Conservation (phyloP, 2,888 invertebrate genomes). For the Leptopilina syphax region DNA sequence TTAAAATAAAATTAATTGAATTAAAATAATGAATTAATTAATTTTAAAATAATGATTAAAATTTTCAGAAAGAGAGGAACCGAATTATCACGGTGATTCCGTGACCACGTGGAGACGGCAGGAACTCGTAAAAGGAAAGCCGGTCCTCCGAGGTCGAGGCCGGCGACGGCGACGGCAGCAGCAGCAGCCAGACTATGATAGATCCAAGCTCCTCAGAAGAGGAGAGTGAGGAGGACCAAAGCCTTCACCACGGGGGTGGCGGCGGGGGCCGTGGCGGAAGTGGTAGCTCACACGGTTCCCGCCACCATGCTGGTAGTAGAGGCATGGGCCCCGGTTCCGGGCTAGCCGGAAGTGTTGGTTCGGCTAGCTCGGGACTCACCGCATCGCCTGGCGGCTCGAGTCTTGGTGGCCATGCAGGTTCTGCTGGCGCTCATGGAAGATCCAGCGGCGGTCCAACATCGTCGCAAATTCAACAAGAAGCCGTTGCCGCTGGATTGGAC, state of each 20-base stretch:
- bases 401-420: conserved; percentile 64
- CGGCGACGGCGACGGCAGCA: conserved; percentile 27
- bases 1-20: not conserved
- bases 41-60: not conserved
- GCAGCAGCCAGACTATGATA: conserved; percentile 82
- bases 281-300: conserved; percentile 60
- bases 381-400: conserved; percentile 65
- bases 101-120: conserved; percentile 54
- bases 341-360: conserved; percentile 65
- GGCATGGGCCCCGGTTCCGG: conserved; percentile 62
- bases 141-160: conserved; percentile 43
- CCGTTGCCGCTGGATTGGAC: conserved; percentile 65
- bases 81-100: conserved; percentile 52
- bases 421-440: conserved; percentile 62
- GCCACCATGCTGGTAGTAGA: conserved; percentile 76
- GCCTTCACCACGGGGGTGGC: conserved; percentile 77
- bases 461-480: conserved; percentile 49
- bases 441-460: conserved; percentile 43
- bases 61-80: not conserved
- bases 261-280: conserved; percentile 66
- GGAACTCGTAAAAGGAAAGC: conserved; percentile 52
- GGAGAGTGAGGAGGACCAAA: conserved; percentile 94
- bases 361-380: conserved; percentile 75
- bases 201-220: conserved; percentile 98
- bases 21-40: not conserved